Evolutionary conservation across 2,113 vertebrate genomes (phyloP).

Genomic region (Eptesicus fuscus): DNA sequence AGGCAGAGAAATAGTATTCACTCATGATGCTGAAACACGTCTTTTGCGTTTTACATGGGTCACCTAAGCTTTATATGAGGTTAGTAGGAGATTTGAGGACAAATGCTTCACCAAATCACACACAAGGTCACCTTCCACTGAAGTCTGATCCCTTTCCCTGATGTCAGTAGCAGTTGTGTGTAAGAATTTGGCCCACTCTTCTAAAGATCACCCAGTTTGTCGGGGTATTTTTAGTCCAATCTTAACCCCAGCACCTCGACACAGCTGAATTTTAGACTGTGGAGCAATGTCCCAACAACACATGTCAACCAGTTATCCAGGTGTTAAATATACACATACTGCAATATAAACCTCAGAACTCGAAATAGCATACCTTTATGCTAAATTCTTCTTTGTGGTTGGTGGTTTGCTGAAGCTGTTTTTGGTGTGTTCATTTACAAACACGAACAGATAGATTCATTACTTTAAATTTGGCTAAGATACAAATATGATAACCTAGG

Average conservation of each 20-base stretch:
- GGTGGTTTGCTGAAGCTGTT: conserved; percentile 2
- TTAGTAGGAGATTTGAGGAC: neutral
- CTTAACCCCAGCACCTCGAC: neutral
- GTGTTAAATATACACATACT: neutral
- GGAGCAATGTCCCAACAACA: neutral
- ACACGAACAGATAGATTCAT: conserved; percentile 23
- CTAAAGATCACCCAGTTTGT: neutral
- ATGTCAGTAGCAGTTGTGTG: neutral
- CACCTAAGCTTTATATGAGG: neutral
- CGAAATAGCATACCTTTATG: conserved; percentile 36
- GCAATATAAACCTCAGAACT: neutral
- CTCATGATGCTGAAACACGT: neutral
- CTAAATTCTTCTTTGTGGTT: conserved; percentile 26
- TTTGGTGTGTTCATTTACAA: conserved; percentile 25
- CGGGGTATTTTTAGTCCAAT: neutral
- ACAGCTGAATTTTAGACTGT: conserved; percentile 19
- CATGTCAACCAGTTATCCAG: conserved; percentile 9
- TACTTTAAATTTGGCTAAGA: conserved; percentile 14
- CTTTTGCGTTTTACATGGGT: neutral
- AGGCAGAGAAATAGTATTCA: neutral
- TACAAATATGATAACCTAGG: conserved; percentile 18
- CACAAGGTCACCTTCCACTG: neutral
- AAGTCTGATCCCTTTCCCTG: neutral
- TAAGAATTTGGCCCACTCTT: neutral
- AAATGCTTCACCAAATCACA: neutral